Conservation (phyloP, 2,113 vertebrate species). For the Osmerus eperlanus region DNA sequence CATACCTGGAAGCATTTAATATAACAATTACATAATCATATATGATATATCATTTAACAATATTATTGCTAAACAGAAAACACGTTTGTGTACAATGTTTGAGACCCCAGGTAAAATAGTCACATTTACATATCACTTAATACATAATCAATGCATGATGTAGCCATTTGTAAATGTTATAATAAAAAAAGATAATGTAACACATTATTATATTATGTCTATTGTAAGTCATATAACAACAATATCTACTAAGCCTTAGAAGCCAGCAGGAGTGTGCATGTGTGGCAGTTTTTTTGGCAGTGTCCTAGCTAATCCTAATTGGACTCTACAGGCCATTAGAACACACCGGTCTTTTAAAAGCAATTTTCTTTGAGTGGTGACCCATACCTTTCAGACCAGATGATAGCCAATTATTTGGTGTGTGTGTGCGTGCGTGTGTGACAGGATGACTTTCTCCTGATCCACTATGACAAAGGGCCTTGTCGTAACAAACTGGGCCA, state of each 20-base stretch:
- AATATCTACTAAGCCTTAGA: background rate
- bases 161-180: background rate
- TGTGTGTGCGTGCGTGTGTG: constrained; percentile 4
- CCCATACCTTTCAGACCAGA: constrained; percentile 26
- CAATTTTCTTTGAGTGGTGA: constrained; percentile 34
- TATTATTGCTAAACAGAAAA: too few relatives aligned
- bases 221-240: background rate
- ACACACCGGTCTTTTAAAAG: constrained; percentile 36
- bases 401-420: constrained; percentile 24
- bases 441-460: constrained; percentile 97
- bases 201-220: background rate
- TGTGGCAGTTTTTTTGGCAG: constrained; percentile 1
- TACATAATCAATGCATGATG: background rate
- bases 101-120: too few relatives aligned
- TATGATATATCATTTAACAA: too few relatives aligned
- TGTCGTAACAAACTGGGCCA: constrained; percentile 98
- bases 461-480: constrained; percentile 98
- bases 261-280: too few relatives aligned
- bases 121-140: too few relatives aligned
- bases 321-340: background rate
- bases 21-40: too few relatives aligned
- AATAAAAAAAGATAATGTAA: background rate
- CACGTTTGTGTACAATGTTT: too few relatives aligned
- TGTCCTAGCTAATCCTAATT: constrained; percentile 41
- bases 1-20: background rate